A percentile compares a stretch with the other conserved stretches of the same genome.
These are phyloP conservation scores for Diplodus sargus DNA, from an alignment of 2,797 vertebrate genomes.

Conservation along the genomic window DNA sequence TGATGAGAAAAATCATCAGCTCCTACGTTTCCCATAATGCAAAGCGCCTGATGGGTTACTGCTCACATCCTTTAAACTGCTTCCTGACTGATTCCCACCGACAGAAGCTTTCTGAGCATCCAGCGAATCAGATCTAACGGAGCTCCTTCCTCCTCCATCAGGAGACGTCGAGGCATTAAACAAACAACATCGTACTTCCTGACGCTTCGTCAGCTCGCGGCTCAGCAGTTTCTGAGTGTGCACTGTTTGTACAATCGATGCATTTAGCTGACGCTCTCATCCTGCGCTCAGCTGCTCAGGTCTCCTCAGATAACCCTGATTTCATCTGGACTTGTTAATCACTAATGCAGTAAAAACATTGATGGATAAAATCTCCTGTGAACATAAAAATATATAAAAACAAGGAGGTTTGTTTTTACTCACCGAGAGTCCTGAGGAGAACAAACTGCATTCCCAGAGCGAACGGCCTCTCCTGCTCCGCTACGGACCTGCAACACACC, in stretches of 20 bases:
- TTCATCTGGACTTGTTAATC: neutral
- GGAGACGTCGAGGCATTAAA: neutral
- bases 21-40: conserved; percentile 12
- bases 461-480: conserved; percentile 94
- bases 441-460: conserved; percentile 99
- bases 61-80: neutral
- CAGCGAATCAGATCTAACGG: conserved; percentile 3
- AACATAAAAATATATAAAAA: neutral
- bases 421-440: conserved; percentile 96
- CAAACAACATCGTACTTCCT: neutral
- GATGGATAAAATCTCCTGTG: neutral
- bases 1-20: too few relatives aligned
- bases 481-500: conserved; percentile 89
- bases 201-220: neutral
- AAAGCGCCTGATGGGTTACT: neutral
- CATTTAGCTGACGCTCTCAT: conserved; percentile 11
- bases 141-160: conserved; percentile 10
- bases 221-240: conserved; percentile 30
- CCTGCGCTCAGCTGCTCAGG: neutral
- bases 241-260: neutral
- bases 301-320: neutral
- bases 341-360: neutral
- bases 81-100: conserved; percentile 12
- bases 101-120: conserved; percentile 6
- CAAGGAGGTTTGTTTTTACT: conserved; percentile 55